Evolutionary conservation across 1,140 invertebrate species (phyloP).

Genomic region (Tigriopus japonicus): DNA sequence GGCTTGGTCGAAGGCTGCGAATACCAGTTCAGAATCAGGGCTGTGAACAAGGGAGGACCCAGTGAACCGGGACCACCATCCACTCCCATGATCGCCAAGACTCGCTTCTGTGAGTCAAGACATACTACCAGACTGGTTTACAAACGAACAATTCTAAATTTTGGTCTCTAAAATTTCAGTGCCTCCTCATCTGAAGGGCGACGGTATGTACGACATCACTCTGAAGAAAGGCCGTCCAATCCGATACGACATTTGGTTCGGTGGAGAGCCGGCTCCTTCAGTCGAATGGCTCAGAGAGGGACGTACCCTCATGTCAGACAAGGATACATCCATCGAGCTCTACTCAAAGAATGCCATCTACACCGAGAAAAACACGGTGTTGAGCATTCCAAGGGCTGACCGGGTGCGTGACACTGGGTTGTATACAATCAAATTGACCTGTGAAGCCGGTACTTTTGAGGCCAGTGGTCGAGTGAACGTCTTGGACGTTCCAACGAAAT

Average conservation of each 20-base stretch:
- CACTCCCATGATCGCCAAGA: conserved; percentile 76
- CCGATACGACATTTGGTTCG: conserved; percentile 77
- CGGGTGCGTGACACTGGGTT: conserved; percentile 5
- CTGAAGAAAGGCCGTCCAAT: conserved; percentile 84
- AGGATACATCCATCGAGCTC: conserved; percentile 46
- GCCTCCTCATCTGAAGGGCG: conserved; percentile 75
- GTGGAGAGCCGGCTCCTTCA: conserved; percentile 80
- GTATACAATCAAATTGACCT: conserved; percentile 11
- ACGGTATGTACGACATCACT: conserved; percentile 58
- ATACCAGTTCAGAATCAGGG: conserved; percentile 89
- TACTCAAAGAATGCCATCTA: conserved; percentile 15
- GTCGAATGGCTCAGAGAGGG: conserved; percentile 63
- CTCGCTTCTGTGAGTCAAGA: conserved; percentile 48
- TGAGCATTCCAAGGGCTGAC: conserved; percentile 14
- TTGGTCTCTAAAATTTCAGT: conserved; percentile 30
- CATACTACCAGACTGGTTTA: not conserved
- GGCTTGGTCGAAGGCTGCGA: conserved; percentile 81
- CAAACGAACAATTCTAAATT: not conserved
- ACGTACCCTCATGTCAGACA: conserved; percentile 21
- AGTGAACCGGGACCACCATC: conserved; percentile 66
- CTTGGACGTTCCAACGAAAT: conserved; percentile 34
- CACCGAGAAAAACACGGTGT: conserved; percentile 12
- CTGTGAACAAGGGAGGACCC: conserved; percentile 82
- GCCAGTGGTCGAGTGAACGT: conserved; percentile 12
- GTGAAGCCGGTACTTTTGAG: conserved; percentile 13